A percentile compares a stretch with the other conserved stretches of the same genome.
These are phyloP conservation scores for Galeruca laticollis DNA, from an alignment of 2,888 invertebrate genomes.

Conservation along the genomic window DNA sequence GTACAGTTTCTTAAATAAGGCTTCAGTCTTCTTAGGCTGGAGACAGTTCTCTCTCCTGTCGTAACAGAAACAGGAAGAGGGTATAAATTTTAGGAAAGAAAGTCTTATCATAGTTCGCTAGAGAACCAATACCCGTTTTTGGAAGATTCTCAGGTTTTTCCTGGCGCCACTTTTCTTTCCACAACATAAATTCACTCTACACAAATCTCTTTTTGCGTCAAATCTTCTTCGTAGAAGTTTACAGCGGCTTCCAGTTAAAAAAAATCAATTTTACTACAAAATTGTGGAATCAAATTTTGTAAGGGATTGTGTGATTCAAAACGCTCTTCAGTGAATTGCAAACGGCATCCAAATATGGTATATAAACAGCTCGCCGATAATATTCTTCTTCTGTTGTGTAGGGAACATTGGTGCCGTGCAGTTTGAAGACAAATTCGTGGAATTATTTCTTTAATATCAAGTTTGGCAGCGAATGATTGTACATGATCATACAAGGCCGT, in stretches of 20 bases:
- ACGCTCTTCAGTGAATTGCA: not conserved
- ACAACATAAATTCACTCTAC: not conserved
- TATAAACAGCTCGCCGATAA: too few species aligned
- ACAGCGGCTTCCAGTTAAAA: too few species aligned
- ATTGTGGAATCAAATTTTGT: not conserved
- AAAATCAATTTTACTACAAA: too few species aligned
- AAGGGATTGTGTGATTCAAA: not conserved
- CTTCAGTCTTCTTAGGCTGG: not conserved
- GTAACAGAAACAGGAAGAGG: not conserved
- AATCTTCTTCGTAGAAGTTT: too few species aligned
- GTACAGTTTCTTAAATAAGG: too few species aligned
- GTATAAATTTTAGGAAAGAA: not conserved
- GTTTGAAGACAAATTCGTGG: too few species aligned
- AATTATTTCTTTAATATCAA: too few species aligned
- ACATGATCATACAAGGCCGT: not conserved
- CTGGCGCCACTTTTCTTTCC: not conserved
- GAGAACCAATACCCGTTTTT: not conserved
- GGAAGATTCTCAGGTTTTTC: not conserved
- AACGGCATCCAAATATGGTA: not conserved
- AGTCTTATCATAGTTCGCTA: too few species aligned
- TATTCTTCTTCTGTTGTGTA: not conserved
- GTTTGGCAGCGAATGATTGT: not conserved
- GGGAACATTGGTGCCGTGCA: not conserved
- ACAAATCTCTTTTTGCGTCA: not conserved
- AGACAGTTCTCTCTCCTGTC: too few species aligned